Evolutionary conservation across 2,113 vertebrate species (phyloP).

Genomic region (Pseudonaja textilis): DNA sequence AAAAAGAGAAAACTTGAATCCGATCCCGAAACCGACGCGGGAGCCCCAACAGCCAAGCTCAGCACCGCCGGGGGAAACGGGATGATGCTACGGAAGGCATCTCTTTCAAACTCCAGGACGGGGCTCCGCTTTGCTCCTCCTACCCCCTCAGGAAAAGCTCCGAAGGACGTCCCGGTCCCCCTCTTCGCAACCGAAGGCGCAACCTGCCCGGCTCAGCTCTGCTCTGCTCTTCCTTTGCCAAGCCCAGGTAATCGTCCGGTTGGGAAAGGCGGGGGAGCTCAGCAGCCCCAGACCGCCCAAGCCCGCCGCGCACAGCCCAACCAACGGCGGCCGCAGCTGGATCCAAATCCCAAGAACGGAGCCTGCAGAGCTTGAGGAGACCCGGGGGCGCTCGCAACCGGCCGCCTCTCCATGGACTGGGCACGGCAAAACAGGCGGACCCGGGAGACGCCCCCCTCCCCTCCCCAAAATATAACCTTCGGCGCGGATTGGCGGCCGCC

Average conservation of each 20-base stretch:
- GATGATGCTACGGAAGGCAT: constrained; percentile 55
- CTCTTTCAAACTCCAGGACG: neutral
- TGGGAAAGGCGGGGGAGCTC: fast-evolving
- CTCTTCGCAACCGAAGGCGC: constrained; percentile 10
- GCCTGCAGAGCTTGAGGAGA: constrained; percentile 11
- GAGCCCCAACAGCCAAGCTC: constrained; percentile 44
- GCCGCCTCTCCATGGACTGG: constrained; percentile 17
- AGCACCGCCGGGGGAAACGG: constrained; percentile 56
- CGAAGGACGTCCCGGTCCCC: constrained; percentile 20
- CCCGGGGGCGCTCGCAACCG: constrained; percentile 9
- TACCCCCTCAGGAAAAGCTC: neutral
- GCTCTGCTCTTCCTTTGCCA: constrained; percentile 49
- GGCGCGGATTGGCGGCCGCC: constrained; percentile 70
- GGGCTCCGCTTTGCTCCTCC: neutral
- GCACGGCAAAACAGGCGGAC: constrained; percentile 52
- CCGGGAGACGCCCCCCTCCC: constrained; percentile 67
- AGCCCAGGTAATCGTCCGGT: constrained; percentile 49
- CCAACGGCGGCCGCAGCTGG: neutral
- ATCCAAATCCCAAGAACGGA: constrained; percentile 33
- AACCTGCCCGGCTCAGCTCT: constrained; percentile 52
- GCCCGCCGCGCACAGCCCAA: neutral
- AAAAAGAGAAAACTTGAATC: constrained; percentile 21
- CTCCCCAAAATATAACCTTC: constrained; percentile 70
- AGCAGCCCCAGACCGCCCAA: neutral
- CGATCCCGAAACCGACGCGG: neutral